Percentiles rank a stretch among this genome's conserved stretches.
These are phyloP conservation scores for Atherinomorus stipes DNA, from an alignment of 2,113 vertebrate species.

Conservation along the genomic window DNA sequence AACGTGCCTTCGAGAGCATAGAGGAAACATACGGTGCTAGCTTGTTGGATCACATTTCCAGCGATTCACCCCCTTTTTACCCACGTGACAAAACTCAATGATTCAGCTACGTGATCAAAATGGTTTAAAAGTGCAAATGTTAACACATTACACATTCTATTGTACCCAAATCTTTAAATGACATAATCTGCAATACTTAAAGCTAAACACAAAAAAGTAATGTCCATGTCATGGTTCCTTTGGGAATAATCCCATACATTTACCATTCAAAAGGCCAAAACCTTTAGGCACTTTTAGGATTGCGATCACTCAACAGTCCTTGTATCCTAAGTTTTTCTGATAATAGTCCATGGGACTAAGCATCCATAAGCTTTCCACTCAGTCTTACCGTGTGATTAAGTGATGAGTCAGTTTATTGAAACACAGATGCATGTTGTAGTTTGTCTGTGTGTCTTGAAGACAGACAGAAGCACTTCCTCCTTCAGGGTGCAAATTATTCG, in stretches of 20 bases:
- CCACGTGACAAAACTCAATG: neutral
- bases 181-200: slow-evolving; percentile 64
- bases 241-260: slow-evolving; percentile 65
- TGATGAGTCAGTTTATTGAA: slow-evolving; percentile 48
- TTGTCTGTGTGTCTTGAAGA: slow-evolving; percentile 12
- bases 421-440: slow-evolving; percentile 45
- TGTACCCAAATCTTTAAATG: slow-evolving; percentile 42
- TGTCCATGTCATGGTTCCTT: slow-evolving; percentile 57
- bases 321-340: slow-evolving; percentile 57
- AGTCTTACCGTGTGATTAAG: slow-evolving; percentile 49
- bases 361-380: slow-evolving; percentile 53
- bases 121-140: slow-evolving; percentile 66
- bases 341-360: slow-evolving; percentile 85
- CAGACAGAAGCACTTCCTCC: slow-evolving; percentile 32
- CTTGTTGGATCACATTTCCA: slow-evolving; percentile 11
- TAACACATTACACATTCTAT: slow-evolving; percentile 57
- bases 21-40: slow-evolving; percentile 44
- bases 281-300: slow-evolving; percentile 84
- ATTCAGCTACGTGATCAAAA: slow-evolving; percentile 53
- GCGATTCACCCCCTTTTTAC: slow-evolving; percentile 6
- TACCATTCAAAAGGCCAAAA: slow-evolving; percentile 73
- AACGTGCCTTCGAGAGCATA: slow-evolving; percentile 25
- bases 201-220: slow-evolving; percentile 48
- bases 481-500: slow-evolving; percentile 28
- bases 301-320: slow-evolving; percentile 64